A percentile compares a stretch with the other conserved stretches of the same genome.
phyloP scores from a whole-genome alignment of 2,888 invertebrate species.

The Phortica magna region DNA sequence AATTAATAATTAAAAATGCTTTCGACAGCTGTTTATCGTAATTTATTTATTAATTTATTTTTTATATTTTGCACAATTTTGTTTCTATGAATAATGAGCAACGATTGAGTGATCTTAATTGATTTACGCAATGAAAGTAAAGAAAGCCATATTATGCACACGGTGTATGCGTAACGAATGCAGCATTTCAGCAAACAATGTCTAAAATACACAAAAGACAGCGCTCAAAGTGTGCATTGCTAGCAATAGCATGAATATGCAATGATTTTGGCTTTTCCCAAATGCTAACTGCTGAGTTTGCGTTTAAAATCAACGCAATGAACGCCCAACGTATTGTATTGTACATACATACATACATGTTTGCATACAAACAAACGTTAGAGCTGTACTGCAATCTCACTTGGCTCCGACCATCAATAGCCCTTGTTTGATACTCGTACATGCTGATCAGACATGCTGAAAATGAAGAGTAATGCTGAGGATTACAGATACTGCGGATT shows the following conservation, averaged over 20 bases:
- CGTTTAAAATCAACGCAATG: not conserved
- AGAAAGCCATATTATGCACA: not conserved
- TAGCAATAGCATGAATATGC: not conserved
- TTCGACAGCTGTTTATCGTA: not conserved
- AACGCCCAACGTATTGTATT: not conserved
- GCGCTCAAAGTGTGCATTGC: not conserved
- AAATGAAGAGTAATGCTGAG: conserved; percentile 69
- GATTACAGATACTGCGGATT: conserved; percentile 47
- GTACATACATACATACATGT: not conserved
- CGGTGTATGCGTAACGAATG: not conserved
- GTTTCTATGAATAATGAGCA: no score
- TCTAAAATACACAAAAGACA: not conserved
- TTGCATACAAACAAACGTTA: not conserved
- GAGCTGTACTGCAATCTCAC: not conserved
- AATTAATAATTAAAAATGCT: conserved; percentile 11
- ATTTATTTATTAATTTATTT: not conserved
- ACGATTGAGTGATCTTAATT: not conserved
- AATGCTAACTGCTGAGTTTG: not conserved
- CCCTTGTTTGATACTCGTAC: not conserved
- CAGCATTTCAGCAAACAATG: not conserved
- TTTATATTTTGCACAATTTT: not conserved
- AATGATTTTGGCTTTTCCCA: conserved; percentile 4
- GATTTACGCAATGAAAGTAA: not conserved
- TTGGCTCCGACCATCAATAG: not conserved
- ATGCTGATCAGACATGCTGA: conserved; percentile 62